Base-by-base conservation (phyloP, 2,113 vertebrate species). In the Dromas ardeola region DNA sequence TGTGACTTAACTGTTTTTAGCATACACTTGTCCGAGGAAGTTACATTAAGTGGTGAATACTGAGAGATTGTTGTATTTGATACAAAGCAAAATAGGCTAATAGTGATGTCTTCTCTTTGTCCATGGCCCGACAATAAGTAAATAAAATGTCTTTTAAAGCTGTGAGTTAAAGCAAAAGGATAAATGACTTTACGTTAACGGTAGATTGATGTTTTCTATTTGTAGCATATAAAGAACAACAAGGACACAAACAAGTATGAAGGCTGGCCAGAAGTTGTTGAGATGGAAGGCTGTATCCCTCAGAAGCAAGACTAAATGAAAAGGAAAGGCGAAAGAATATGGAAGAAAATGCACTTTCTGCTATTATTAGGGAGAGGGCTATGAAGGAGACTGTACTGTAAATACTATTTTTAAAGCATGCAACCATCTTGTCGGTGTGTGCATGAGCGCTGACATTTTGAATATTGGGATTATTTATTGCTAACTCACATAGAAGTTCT, bases 241-340 rank as follows among this genome's bases (percentile, higher is more conserved):
- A 99, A 98, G 36, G 99, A 99, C 40, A 99, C 99, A 85, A 99
- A 99, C 97, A 99, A 99, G 78, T 99, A 99, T 3, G 99, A 99
- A 89, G 99, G 99, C 40, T 99, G 99, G 99, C 99, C 99, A 4
- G 99, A 99, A 86, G 99, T 99, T 76, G 97, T 99, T 73, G 99
- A 99, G 97, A 99, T 99, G 99, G 99, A 99, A 97, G 99, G 99
- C 21, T 99, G 99, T 95, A 98, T 99, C 86, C 99, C 99, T 15
- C 98, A 98, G 95, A 99, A 98, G 96, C 97, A 98, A 65, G 98
- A 98, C 49, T 99, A 70, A 97, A 97, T 65, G 40, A 27, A 36
- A 86, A 89, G 66, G 72, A 85, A 81, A 67, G 52, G 47, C 71
- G 40, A 78, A 78, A 77, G 80, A 82, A 58, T 53, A 23, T 63